phyloP scores from a whole-genome alignment of 2,113 vertebrate species.

The Salvelinus sp. region DNA sequence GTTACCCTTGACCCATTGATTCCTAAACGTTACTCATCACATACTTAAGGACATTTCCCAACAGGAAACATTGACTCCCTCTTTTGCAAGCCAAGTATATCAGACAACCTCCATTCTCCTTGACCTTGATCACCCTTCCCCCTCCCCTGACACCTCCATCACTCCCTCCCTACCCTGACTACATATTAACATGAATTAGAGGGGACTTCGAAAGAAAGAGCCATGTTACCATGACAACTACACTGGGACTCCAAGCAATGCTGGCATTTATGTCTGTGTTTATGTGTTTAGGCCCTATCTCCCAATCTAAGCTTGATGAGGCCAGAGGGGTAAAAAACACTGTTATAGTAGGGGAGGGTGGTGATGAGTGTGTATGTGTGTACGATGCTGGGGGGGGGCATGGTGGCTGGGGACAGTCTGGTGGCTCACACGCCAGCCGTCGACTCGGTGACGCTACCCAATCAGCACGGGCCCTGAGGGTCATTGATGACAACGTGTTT shows the following conservation, averaged over 20 bases:
- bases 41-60: not conserved
- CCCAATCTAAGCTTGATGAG: constrained; percentile 52
- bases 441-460: constrained; percentile 19
- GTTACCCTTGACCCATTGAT: not conserved
- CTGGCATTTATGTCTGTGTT: constrained; percentile 35
- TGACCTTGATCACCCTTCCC: not conserved
- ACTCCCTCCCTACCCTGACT: not conserved
- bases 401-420: constrained; percentile 41
- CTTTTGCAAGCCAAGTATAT: not conserved
- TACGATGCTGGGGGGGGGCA: constrained; percentile 15
- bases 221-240: constrained; percentile 13
- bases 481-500: constrained; percentile 12
- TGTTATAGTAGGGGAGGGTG: constrained; percentile 20
- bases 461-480: constrained; percentile 25
- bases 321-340: constrained; percentile 6
- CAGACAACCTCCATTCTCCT: not conserved
- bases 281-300: constrained; percentile 9
- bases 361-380: not conserved
- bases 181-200: constrained; percentile 15
- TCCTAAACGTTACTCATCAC: too few species aligned
- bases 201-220: not conserved
- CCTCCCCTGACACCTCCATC: not conserved
- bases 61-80: not conserved
- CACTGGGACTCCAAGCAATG: constrained; percentile 36
- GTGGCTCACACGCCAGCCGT: constrained; percentile 54